Conservation (phyloP, 1,140 invertebrate genomes). For the Musca domestica region DNA sequence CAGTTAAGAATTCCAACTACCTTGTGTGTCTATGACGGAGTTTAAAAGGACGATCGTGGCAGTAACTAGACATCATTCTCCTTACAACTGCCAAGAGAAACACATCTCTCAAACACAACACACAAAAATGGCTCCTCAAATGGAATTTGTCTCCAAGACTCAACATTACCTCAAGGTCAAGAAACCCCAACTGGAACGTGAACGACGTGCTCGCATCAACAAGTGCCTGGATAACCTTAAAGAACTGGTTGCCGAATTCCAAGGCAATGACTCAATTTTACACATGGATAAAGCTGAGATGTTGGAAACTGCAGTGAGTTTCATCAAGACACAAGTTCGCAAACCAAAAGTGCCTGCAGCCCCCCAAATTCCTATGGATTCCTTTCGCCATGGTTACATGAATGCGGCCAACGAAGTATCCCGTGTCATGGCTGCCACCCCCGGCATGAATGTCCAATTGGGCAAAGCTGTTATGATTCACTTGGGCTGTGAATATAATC, state of each 20-base stretch:
- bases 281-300: constrained; percentile 97
- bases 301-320: constrained; percentile 84
- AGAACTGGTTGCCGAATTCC: constrained; percentile 85
- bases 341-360: constrained; percentile 34
- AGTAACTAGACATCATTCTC: neutral
- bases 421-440: constrained; percentile 76
- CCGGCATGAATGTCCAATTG: constrained; percentile 78
- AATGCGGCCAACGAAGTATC: constrained; percentile 91
- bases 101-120: neutral
- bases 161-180: constrained; percentile 91
- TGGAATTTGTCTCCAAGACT: constrained; percentile 65
- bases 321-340: constrained; percentile 62
- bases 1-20: no score
- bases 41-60: no score
- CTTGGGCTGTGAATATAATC: constrained; percentile 76
- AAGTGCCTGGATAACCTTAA: constrained; percentile 90
- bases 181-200: constrained; percentile 94
- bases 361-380: constrained; percentile 60
- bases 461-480: constrained; percentile 85
- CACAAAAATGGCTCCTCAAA: constrained; percentile 40
- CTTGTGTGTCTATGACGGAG: no score
- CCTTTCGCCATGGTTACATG: constrained; percentile 87
- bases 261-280: constrained; percentile 84
- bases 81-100: neutral
- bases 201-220: constrained; percentile 90